Evolutionary conservation across 2,113 vertebrate genomes (phyloP).

Genomic region (Catharus fuscescens): DNA sequence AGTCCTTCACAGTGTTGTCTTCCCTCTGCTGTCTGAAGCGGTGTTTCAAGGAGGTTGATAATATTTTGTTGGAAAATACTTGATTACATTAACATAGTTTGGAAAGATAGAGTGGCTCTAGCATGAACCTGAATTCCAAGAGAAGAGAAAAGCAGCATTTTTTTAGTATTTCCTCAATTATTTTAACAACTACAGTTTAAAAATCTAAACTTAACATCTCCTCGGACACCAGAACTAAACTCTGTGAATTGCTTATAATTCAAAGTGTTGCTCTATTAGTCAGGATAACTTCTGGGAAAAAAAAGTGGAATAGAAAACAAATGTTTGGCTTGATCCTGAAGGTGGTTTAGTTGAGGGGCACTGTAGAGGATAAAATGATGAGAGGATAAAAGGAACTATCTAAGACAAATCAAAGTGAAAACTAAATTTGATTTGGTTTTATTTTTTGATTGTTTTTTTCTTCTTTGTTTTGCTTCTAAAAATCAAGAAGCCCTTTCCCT

Average conservation of each 20-base stretch:
- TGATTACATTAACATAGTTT: rapidly evolving
- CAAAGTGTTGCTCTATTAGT: rapidly evolving
- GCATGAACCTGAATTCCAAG: background rate
- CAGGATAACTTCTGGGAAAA: background rate
- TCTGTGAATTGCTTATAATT: background rate
- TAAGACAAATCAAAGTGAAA: background rate
- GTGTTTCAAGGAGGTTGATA: background rate
- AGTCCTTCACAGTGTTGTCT: rapidly evolving
- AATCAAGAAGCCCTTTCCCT: background rate
- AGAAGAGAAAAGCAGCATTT: background rate
- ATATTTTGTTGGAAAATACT: background rate
- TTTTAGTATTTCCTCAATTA: background rate
- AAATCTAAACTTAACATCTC: background rate
- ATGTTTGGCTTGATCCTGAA: background rate
- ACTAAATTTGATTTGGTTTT: background rate
- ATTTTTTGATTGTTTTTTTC: background rate
- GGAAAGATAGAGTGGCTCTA: background rate
- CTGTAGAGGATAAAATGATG: background rate
- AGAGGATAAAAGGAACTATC: background rate
- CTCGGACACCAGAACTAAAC: background rate
- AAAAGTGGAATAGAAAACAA: background rate
- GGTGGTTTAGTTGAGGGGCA: background rate
- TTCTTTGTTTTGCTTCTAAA: background rate
- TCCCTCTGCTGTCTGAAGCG: background rate
- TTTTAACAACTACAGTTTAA: background rate